Evolutionary conservation across 2,113 vertebrate genomes (phyloP).

Genomic region (Colistium nudipinnis): DNA sequence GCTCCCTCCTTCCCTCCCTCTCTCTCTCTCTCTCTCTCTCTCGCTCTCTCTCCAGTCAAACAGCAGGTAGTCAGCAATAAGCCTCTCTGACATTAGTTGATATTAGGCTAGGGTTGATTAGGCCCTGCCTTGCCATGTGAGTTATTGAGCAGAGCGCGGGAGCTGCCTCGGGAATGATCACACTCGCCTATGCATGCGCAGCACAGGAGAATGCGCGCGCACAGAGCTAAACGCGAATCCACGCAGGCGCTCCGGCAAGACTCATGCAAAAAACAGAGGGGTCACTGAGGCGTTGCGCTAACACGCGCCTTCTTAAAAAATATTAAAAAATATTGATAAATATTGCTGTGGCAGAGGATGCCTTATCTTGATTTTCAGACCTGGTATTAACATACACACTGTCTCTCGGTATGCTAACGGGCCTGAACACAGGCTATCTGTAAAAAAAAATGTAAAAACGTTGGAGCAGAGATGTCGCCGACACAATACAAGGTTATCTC

Average conservation of each 20-base stretch:
- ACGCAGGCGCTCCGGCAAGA: constrained; percentile 17
- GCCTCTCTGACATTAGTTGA: constrained; percentile 69
- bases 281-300: constrained; percentile 17
- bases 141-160: constrained; percentile 57
- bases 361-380: not conserved
- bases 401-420: not conserved
- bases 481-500: not conserved
- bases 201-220: constrained; percentile 39
- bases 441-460: not conserved
- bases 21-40: not conserved
- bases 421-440: not conserved
- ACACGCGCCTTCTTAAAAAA: too few relatives aligned
- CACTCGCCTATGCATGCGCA: constrained; percentile 11
- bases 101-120: constrained; percentile 65
- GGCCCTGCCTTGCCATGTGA: constrained; percentile 52
- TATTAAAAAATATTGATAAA: too few relatives aligned
- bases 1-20: constrained; percentile 25
- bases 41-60: constrained; percentile 36
- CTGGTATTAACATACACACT: not conserved
- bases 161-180: constrained; percentile 39
- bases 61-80: constrained; percentile 66
- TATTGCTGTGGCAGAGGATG: not conserved
- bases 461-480: not conserved
- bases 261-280: constrained; percentile 28
- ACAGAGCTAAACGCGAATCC: constrained; percentile 41